Conservation (phyloP, 2,797 vertebrate genomes). For the Silurus aristotelis region DNA sequence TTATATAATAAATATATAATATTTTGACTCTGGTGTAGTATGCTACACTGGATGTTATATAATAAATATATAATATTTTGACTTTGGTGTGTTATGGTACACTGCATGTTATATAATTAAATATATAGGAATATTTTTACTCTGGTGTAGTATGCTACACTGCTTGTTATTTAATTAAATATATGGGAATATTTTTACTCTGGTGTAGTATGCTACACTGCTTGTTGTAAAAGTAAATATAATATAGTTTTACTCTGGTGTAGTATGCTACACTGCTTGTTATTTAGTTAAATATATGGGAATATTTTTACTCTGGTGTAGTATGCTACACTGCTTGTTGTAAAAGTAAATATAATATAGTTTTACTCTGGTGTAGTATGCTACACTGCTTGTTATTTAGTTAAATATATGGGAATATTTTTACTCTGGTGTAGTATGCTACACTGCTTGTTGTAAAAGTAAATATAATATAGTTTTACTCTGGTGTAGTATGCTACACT, state of each 20-base stretch:
- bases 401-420: background rate
- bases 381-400: background rate
- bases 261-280: background rate
- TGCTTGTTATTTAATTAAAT: too few species aligned
- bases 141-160: background rate
- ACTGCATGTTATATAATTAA: too few species aligned
- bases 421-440: background rate
- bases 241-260: background rate
- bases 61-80: too few species aligned
- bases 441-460: background rate
- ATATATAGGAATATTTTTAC: background rate
- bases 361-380: background rate
- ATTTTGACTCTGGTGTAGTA: too few species aligned
- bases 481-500: too few species aligned
- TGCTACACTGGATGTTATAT: too few species aligned
- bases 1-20: too few species aligned
- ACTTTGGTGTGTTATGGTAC: background rate
- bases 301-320: too few species aligned
- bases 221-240: too few species aligned
- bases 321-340: background rate
- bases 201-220: too few species aligned
- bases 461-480: background rate
- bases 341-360: background rate
- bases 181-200: too few species aligned
- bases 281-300: too few species aligned